Evolutionary conservation across 2,797 vertebrate genomes (phyloP).

Genomic region (Nothura maculosa): DNA sequence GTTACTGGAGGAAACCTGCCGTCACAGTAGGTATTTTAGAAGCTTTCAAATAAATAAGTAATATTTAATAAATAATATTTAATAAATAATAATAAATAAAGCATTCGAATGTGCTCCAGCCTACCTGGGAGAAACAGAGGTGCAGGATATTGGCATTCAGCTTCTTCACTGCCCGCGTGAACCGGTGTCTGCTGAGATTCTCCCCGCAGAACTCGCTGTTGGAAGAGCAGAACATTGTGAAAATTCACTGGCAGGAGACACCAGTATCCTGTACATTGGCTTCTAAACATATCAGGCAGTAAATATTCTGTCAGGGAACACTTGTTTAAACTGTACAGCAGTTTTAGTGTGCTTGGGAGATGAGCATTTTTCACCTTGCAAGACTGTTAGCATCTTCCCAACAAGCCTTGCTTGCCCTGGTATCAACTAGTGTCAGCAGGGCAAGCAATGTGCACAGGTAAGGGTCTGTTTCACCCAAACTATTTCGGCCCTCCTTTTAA

Average conservation of each 20-base stretch:
- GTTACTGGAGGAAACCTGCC: neutral
- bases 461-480: neutral
- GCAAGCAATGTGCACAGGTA: neutral
- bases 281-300: neutral
- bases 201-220: slow-evolving; percentile 96
- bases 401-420: neutral
- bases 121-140: slow-evolving; percentile 97
- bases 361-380: neutral
- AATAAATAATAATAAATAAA: no score
- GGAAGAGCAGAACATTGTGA: neutral
- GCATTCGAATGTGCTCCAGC: neutral
- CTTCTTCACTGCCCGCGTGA: slow-evolving; percentile 94
- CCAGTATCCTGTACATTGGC: neutral
- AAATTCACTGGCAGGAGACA: neutral
- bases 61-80: no score
- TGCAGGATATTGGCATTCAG: slow-evolving; percentile 96
- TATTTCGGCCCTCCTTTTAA: neutral
- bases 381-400: neutral
- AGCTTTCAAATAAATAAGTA: no score
- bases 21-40: neutral
- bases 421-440: neutral
- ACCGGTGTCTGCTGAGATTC: slow-evolving; percentile 93
- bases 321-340: neutral
- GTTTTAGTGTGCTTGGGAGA: neutral
- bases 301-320: accelerated